Percentiles rank a stretch among this genome's conserved stretches.
Conservation (phyloP, 2,113 vertebrate genomes). For the Anguilla rostrata region DNA sequence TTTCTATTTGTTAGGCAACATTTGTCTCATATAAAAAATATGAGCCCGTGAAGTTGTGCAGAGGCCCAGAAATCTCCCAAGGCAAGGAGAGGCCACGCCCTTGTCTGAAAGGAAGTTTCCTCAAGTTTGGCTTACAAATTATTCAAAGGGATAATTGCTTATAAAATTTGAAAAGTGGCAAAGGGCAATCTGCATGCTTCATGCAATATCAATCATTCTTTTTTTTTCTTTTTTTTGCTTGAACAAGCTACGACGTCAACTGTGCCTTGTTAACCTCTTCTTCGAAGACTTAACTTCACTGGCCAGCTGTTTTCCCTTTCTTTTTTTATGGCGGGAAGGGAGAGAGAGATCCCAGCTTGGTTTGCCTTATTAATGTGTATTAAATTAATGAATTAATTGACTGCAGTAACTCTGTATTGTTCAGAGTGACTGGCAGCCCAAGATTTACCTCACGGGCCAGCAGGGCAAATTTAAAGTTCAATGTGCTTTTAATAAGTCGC, state of each 20-base stretch:
- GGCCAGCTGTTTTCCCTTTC: neutral
- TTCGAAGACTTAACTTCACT: neutral
- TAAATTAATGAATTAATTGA: neutral
- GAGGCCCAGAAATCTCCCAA: neutral
- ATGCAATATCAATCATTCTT: constrained; percentile 23
- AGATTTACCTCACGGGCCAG: constrained; percentile 3
- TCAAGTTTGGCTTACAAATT: constrained; percentile 19
- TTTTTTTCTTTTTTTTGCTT: neutral
- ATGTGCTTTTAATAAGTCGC: neutral
- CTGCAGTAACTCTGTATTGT: neutral
- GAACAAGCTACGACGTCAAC: neutral
- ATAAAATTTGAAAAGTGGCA: constrained; percentile 29
- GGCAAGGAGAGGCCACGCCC: neutral
- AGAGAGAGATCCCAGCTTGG: neutral
- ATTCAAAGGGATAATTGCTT: constrained; percentile 33
- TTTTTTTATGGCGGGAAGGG: no score
- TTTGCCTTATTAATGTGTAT: neutral
- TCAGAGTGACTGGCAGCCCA: neutral
- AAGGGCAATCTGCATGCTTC: constrained; percentile 26
- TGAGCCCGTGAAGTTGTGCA: neutral
- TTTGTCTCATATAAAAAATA: constrained; percentile 25
- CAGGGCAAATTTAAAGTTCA: neutral
- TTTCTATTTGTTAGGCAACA: constrained; percentile 30
- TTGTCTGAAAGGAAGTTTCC: constrained; percentile 21
- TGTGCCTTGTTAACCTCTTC: constrained; percentile 13